Evolutionary conservation across 2,797 vertebrate genomes (phyloP), one percentile per base, ranked within the genome.

Genomic region (Eupleurogrammus muticus): DNA sequence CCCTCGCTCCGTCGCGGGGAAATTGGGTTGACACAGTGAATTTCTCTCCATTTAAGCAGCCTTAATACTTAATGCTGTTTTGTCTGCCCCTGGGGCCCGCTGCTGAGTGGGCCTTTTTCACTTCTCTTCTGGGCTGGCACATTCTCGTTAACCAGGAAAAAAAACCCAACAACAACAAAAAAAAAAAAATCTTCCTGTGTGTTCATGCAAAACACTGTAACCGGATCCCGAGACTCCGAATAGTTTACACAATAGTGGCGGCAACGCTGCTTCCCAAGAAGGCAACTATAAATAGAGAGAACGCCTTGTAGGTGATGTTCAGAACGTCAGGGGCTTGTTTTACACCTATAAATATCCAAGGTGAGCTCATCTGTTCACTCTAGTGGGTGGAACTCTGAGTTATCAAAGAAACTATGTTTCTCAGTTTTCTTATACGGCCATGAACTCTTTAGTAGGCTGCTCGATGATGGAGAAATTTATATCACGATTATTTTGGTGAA

Each of bases 51-150:
- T 86, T 91, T 88, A 90, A 77, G 79, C 79, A 80, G 61, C 76
- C 75, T 90, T 87, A 91, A 90, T 90, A 89, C 75, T 92, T 90
- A 86, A 92, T 90, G 77, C 73, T 86, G 83, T 89, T 89, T 91
- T 81, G 83, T 89, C 66, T 89, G 77, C 79, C 85, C 79, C 62
- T 35, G 50, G 79, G 85, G 75, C 79, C 70, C 6, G 28, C 40
- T 5, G 23, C 83, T 67, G 73, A 87, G 65, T 78, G 66, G 6
- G 79, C 28, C 6, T 80, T 83, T 76, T 87, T 74, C 82, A 75
- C 84, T 82, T 75, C n/a, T n/a, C n/a, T 77, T 77, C 61, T 49
- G 20, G 66, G 73, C 71, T 87, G 80, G 73, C 81, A 84, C 79
- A 75, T 81, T 83, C 86, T 87, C 81, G 79, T 92, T 90, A 89